Conservation (phyloP, 2,888 invertebrate species). For the Xiphydria camelus region DNA sequence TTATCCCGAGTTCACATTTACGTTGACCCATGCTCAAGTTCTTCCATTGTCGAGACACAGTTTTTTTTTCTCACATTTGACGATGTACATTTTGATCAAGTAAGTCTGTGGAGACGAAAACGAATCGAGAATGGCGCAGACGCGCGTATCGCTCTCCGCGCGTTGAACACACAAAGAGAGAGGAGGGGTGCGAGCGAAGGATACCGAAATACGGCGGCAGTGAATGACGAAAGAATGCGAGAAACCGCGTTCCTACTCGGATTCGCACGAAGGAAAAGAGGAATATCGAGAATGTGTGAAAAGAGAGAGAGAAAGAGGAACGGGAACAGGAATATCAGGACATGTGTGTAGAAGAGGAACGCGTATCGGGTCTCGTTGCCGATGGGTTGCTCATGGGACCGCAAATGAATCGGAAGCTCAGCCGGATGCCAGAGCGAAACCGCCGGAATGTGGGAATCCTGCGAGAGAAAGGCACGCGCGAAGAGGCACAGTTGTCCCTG, state of each 20-base stretch:
- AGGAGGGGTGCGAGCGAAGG: conserved; percentile 12
- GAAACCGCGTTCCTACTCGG: no score
- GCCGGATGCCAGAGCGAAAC: no score
- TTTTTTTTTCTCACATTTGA: conserved; percentile 34
- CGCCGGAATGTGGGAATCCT: no score
- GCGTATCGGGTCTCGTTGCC: no score
- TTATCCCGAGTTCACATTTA: no score
- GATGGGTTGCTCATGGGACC: no score
- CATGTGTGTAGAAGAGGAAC: no score
- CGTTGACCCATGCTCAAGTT: no score
- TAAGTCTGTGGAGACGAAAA: conserved; percentile 51
- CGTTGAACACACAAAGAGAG: conserved; percentile 17
- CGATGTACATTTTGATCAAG: conserved; percentile 57
- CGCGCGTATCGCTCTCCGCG: conserved; percentile 1
- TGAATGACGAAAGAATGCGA: no score
- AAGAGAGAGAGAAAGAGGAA: conserved; percentile 14
- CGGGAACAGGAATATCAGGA: no score
- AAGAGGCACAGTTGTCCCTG: not conserved
- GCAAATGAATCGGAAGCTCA: no score
- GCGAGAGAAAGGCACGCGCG: not conserved
- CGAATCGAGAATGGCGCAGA: conserved; percentile 11
- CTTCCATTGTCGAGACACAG: conserved; percentile 23
- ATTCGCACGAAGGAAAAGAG: conserved; percentile 11
- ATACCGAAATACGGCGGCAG: no score
- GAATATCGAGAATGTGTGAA: conserved; percentile 7